Conservation (phyloP, 2,797 vertebrate species). For the Gouania willdenowi region DNA sequence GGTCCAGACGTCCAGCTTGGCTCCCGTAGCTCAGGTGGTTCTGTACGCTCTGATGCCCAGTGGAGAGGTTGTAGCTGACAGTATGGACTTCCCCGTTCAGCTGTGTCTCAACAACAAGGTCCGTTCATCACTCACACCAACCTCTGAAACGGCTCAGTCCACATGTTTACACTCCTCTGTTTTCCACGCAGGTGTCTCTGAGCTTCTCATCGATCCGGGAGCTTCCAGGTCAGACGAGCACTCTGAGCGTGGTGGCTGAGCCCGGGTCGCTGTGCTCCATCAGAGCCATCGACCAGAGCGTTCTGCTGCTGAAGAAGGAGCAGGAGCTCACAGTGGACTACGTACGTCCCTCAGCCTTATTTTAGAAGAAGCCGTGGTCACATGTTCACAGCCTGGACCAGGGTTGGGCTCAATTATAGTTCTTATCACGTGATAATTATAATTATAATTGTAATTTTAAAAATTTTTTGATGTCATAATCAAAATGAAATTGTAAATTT, state of each 20-base stretch:
- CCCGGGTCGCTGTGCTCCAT: conserved; percentile 84
- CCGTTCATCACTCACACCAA: too few relatives aligned
- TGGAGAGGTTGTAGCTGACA: conserved; percentile 80
- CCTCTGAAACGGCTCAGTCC: too few relatives aligned
- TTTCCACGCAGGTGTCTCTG: conserved; percentile 76
- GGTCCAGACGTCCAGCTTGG: conserved; percentile 51
- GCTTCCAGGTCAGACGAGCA: conserved; percentile 69
- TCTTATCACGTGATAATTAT: too few relatives aligned
- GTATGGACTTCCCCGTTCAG: conserved; percentile 69
- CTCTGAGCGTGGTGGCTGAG: conserved; percentile 67
- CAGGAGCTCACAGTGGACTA: conserved; percentile 66
- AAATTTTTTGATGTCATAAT: too few relatives aligned
- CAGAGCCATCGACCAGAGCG: conserved; percentile 83
- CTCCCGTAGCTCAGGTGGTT: conserved; percentile 78
- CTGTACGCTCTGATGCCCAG: conserved; percentile 74
- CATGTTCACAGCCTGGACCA: too few relatives aligned
- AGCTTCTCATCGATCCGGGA: conserved; percentile 66
- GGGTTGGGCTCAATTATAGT: too few relatives aligned
- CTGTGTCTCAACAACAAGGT: conserved; percentile 86
- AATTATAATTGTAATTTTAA: too few relatives aligned
- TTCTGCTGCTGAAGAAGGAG: conserved; percentile 78
- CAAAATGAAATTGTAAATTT: too few relatives aligned
- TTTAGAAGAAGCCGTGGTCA: too few relatives aligned
- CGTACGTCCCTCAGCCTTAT: conserved; percentile 64
- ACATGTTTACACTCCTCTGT: too few relatives aligned